Conservation (phyloP, 1,140 invertebrate species). For the Megalopta genalis region DNA sequence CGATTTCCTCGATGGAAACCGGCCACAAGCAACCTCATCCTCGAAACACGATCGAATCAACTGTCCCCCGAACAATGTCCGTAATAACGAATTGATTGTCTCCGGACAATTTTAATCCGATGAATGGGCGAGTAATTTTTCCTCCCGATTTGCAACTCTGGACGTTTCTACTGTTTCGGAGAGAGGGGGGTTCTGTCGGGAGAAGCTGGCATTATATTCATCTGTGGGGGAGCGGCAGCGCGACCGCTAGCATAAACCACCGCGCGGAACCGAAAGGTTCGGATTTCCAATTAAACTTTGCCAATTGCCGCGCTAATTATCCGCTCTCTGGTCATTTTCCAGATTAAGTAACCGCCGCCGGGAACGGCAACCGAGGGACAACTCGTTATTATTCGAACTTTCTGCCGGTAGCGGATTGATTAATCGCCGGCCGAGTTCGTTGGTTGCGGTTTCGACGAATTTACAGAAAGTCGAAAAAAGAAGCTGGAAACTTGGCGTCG, state of each 20-base stretch:
- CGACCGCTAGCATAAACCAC: constrained; percentile 24
- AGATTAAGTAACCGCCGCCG: constrained; percentile 58
- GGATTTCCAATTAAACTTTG: constrained; percentile 68
- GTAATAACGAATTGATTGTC: too few species aligned
- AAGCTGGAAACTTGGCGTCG: fast-evolving
- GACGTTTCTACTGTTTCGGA: too few species aligned
- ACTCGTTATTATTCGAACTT: constrained; percentile 29
- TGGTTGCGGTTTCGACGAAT: not conserved
- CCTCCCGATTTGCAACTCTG: not conserved
- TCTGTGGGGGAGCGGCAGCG: not conserved
- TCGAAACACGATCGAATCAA: too few species aligned
- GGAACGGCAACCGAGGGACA: constrained; percentile 7
- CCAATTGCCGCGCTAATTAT: constrained; percentile 65
- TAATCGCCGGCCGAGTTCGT: constrained; percentile 18
- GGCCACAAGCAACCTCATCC: too few species aligned
- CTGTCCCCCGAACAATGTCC: too few species aligned
- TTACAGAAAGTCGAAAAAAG: not conserved
- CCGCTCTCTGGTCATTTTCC: constrained; percentile 64
- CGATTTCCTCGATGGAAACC: too few species aligned
- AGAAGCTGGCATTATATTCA: not conserved
- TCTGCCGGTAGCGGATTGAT: constrained; percentile 39
- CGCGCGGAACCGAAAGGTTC: constrained; percentile 43
- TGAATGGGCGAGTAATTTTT: not conserved
- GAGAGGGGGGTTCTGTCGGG: too few species aligned
- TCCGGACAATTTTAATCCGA: too few species aligned